A percentile compares a stretch with the other conserved stretches of the same genome.
phyloP scores from a whole-genome alignment of 2,113 vertebrate species.

The Mesocricetus auratus region DNA sequence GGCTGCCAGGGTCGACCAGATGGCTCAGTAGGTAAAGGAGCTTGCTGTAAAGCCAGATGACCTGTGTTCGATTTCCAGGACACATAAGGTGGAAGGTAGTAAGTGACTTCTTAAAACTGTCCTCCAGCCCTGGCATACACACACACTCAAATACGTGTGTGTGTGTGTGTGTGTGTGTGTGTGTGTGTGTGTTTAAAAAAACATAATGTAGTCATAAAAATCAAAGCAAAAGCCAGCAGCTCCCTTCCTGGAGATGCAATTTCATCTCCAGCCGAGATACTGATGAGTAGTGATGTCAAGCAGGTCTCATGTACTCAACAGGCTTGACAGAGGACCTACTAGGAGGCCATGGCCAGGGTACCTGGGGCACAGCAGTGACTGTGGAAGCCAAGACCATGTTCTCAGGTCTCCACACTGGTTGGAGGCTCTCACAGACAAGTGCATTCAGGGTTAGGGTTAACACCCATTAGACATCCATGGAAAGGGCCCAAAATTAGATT shows the following conservation, averaged over 20 bases:
- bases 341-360: not conserved
- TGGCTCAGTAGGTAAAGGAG: not conserved
- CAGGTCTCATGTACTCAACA: not conserved
- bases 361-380: not conserved
- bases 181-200: no score
- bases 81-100: not conserved
- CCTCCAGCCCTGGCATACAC: no score
- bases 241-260: not conserved
- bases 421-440: not conserved
- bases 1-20: not conserved
- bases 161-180: no score
- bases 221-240: not conserved
- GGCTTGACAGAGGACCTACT: not conserved
- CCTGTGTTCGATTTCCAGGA: not conserved
- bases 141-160: not conserved
- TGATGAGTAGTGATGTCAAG: not conserved
- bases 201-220: not conserved
- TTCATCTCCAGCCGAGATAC: not conserved
- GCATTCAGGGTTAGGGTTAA: not conserved
- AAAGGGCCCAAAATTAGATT: constrained; percentile 22
- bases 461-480: not conserved
- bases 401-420: not conserved
- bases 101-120: not conserved
- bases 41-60: no score
- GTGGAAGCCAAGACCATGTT: not conserved